A percentile compares a stretch with the other conserved stretches of the same genome.
Evolutionary conservation across 1,140 invertebrate genomes (phyloP).

Genomic region (Hyles vespertilio): DNA sequence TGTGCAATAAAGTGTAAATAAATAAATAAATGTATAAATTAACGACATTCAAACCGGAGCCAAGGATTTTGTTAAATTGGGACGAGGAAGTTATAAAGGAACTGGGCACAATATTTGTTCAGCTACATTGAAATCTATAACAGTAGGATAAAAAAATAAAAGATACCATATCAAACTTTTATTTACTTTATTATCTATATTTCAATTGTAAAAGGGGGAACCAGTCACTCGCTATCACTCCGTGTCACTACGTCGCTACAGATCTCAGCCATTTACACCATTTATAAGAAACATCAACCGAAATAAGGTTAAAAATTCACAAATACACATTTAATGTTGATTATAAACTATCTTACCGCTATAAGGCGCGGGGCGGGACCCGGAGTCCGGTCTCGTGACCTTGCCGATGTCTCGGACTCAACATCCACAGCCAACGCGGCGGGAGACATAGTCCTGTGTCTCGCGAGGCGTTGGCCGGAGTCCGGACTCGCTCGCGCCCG

Average conservation of each 20-base stretch:
- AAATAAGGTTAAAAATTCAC: conserved; percentile 72
- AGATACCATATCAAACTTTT: conserved; percentile 61
- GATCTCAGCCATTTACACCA: conserved; percentile 70
- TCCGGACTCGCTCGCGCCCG: conserved; percentile 34
- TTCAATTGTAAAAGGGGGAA: conserved; percentile 73
- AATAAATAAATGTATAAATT: no score
- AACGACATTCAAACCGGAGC: no score
- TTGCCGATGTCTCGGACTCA: neutral
- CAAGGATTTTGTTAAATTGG: no score
- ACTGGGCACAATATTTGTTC: no score
- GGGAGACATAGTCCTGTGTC: conserved; percentile 3
- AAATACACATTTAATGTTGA: conserved; percentile 74
- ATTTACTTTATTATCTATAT: conserved; percentile 70
- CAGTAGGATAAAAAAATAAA: conserved; percentile 32
- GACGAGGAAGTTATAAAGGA: no score
- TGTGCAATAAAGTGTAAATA: no score
- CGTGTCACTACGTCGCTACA: conserved; percentile 67
- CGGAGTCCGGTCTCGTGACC: conserved; percentile 24
- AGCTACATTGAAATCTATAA: no score
- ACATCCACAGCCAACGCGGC: neutral
- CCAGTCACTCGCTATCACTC: conserved; percentile 69
- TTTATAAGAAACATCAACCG: conserved; percentile 69
- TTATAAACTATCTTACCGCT: conserved; percentile 60
- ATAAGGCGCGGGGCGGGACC: conserved; percentile 39
- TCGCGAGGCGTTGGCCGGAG: conserved; percentile 27